A percentile compares a stretch with the other conserved stretches of the same genome.
Conservation (phyloP, 2,113 vertebrate species). For the Labeo catla region DNA sequence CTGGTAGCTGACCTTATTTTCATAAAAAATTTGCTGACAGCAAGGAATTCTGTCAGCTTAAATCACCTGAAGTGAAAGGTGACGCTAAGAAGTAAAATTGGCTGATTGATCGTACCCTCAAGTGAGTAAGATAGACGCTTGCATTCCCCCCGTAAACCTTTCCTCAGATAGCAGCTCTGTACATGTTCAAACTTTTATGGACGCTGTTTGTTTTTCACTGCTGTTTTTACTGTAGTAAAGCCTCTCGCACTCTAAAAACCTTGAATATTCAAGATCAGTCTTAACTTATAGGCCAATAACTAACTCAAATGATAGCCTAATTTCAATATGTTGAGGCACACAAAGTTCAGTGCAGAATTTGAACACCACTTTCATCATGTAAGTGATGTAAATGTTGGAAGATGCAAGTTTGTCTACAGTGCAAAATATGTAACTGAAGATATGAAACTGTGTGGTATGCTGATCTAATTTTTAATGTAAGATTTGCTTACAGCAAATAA, state of each 20-base stretch:
- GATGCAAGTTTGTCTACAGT: not conserved
- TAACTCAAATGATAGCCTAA: not conserved
- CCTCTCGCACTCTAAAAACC: not conserved
- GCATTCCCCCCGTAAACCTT: not conserved
- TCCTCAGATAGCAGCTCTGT: not conserved
- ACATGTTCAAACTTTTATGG: conserved; percentile 26
- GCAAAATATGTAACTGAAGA: not conserved
- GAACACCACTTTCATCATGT: too few relatives aligned
- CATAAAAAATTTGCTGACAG: conserved; percentile 46
- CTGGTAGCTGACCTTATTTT: not conserved
- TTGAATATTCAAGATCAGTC: not conserved
- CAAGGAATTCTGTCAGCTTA: not conserved
- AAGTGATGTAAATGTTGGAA: not conserved
- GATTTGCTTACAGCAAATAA: not conserved
- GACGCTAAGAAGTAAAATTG: not conserved
- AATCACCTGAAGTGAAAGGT: not conserved
- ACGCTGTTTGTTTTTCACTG: not conserved
- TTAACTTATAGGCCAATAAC: not conserved
- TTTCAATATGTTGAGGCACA: not conserved
- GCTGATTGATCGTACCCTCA: not conserved
- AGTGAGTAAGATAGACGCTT: not conserved
- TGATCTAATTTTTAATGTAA: not conserved
- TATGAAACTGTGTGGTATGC: not conserved
- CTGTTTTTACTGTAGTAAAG: not conserved
- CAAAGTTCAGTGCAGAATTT: not conserved